A percentile compares a stretch with the other conserved stretches of the same genome.
Evolutionary conservation across 2,113 vertebrate species (phyloP).

Genomic region (Cyprinodon tularosa): DNA sequence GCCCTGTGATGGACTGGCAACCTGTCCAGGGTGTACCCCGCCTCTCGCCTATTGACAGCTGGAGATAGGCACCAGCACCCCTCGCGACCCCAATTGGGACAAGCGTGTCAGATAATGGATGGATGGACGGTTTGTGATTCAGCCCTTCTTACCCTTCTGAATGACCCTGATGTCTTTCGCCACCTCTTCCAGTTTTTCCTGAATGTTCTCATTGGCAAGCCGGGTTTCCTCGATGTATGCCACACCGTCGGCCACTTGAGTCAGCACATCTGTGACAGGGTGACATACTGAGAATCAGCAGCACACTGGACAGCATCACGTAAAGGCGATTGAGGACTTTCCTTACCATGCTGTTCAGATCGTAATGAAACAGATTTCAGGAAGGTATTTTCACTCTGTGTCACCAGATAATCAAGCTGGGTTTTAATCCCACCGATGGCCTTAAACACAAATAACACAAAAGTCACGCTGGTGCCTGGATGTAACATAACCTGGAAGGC

Average conservation of each 20-base stretch:
- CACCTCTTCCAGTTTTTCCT: constrained; percentile 75
- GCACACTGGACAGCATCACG: neutral
- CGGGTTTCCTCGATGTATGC: constrained; percentile 84
- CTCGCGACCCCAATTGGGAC: no score
- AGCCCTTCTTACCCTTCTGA: constrained; percentile 80
- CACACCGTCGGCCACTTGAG: constrained; percentile 76
- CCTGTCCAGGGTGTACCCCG: no score
- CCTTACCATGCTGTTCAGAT: constrained; percentile 76
- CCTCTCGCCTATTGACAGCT: no score
- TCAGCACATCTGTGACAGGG: constrained; percentile 75
- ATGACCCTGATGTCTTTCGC: constrained; percentile 77
- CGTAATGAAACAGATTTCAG: constrained; percentile 80
- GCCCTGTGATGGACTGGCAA: no score
- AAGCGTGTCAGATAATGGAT: no score
- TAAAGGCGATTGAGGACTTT: neutral
- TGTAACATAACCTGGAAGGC: neutral
- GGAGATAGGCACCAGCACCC: no score
- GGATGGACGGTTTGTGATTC: no score
- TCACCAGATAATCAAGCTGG: constrained; percentile 83
- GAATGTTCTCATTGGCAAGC: constrained; percentile 78
- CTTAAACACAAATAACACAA: constrained; percentile 67
- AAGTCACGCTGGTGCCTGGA: neutral
- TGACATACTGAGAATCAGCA: constrained; percentile 2
- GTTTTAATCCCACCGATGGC: constrained; percentile 84
- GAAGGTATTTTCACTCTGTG: constrained; percentile 84